These are phyloP conservation scores for Dermatemys mawii DNA, from an alignment of 2,113 vertebrate species.

Conservation along the genomic window DNA sequence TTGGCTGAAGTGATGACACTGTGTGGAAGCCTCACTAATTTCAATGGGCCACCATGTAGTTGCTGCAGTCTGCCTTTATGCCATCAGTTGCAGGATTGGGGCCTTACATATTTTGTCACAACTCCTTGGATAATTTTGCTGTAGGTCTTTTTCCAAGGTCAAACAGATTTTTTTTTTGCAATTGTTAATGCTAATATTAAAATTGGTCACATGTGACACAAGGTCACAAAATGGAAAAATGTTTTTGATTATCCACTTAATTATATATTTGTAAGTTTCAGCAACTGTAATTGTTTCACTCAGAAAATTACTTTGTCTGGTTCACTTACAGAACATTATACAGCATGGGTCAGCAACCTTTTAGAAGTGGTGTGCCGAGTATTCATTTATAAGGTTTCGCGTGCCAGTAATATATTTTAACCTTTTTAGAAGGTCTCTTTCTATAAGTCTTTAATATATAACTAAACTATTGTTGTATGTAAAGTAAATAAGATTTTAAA, in stretches of 20 bases:
- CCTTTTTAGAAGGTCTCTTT: no score
- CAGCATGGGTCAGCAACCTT: no score
- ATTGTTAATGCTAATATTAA: background rate
- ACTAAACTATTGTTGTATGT: no score
- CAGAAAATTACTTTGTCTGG: background rate
- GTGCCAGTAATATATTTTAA: no score
- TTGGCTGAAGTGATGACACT: background rate
- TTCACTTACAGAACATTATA: background rate
- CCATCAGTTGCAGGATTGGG: background rate
- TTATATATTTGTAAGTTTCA: background rate
- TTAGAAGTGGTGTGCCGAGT: no score
- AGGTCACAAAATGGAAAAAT: background rate
- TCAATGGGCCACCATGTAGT: background rate
- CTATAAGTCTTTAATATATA: no score
- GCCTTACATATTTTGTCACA: background rate
- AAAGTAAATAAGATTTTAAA: no score
- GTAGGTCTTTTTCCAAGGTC: background rate
- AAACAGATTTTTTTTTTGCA: background rate
- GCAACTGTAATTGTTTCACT: background rate
- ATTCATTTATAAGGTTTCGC: no score
- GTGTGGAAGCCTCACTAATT: background rate
- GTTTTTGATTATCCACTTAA: background rate
- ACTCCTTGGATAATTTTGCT: background rate
- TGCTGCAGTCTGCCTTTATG: background rate
- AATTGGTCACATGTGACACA: background rate